phyloP scores from a whole-genome alignment of 1,140 invertebrate species.

The Atta colombica region DNA sequence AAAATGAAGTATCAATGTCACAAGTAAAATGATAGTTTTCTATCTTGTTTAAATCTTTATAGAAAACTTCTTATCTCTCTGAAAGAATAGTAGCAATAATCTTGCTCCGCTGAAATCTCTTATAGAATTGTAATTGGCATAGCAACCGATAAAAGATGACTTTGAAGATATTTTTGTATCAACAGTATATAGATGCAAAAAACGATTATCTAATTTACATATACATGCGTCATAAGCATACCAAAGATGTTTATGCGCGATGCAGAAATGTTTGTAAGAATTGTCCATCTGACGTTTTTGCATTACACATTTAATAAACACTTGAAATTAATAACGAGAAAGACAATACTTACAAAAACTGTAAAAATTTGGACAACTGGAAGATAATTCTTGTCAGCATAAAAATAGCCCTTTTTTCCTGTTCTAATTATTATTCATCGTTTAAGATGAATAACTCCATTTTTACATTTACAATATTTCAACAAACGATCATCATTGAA shows the following conservation, averaged over 20 bases:
- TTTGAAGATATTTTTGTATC: constrained; percentile 1
- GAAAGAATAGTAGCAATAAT: neutral
- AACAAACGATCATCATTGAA: neutral
- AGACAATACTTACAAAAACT: neutral
- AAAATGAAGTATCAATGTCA: neutral
- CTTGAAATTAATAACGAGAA: neutral
- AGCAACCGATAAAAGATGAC: neutral
- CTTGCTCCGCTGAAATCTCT: neutral
- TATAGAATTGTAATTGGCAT: neutral
- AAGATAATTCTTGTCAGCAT: neutral
- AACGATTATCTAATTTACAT: constrained; percentile 27
- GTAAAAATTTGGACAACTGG: neutral
- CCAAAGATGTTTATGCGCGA: neutral
- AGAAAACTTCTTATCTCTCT: neutral
- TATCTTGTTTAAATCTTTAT: neutral
- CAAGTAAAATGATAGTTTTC: neutral
- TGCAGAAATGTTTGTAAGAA: neutral
- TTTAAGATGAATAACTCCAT: neutral
- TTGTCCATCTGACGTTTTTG: neutral
- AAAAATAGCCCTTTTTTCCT: neutral
- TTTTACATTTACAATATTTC: neutral
- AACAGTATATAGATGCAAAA: neutral
- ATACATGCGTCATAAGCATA: neutral
- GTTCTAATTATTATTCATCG: neutral
- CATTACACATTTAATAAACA: neutral